Percentiles rank a stretch among this genome's conserved stretches.
Conservation (phyloP, 2,113 vertebrate species). For the Hippoglossus stenolepis region DNA sequence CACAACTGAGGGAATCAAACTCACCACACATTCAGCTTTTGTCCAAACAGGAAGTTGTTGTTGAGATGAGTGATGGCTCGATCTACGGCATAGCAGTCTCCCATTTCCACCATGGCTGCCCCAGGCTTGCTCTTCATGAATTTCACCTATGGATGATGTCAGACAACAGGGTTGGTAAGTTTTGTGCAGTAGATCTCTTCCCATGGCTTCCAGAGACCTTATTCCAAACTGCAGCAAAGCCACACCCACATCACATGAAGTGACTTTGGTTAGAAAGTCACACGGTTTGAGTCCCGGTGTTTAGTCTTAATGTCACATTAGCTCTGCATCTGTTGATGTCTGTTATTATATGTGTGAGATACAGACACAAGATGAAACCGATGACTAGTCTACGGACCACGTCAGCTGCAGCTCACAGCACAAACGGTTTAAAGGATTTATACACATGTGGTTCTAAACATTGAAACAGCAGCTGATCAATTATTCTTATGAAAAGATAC, state of each 20-base stretch:
- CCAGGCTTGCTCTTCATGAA: slow-evolving; percentile 98
- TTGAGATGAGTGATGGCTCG: slow-evolving; percentile 94
- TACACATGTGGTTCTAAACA: no score
- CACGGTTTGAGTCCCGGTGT: no score
- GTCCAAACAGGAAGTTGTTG: slow-evolving; percentile 94
- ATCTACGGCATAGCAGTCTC: slow-evolving; percentile 94
- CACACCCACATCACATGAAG: not conserved
- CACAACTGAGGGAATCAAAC: slow-evolving; percentile 33
- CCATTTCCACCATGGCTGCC: slow-evolving; percentile 97
- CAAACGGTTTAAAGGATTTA: no score
- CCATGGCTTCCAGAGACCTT: not conserved
- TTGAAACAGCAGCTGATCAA: no score
- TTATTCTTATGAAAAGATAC: no score
- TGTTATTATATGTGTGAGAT: no score
- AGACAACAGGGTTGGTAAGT: not conserved
- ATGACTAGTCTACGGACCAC: no score
- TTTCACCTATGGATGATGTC: slow-evolving; percentile 84
- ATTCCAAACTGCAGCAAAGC: not conserved
- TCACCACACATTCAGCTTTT: slow-evolving; percentile 95
- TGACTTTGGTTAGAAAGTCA: no score
- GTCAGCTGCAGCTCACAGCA: no score
- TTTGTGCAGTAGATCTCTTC: not conserved
- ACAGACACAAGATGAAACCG: no score
- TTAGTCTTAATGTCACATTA: no score
- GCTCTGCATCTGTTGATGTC: no score